These are phyloP conservation scores for Athalia circularis DNA, from an alignment of 2,888 invertebrate genomes.

Conservation along the genomic window DNA sequence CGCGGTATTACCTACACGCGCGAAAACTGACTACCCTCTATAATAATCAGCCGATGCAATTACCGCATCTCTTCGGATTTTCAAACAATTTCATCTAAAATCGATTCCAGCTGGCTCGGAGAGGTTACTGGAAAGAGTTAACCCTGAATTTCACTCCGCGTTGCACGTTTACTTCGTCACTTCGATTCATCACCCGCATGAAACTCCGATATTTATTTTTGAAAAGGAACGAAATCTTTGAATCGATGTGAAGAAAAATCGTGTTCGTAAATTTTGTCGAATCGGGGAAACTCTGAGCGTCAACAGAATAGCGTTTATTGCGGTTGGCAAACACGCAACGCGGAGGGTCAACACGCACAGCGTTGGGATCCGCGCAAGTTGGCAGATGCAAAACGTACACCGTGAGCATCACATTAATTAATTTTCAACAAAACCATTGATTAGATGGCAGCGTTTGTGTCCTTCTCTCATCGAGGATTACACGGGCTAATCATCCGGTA, in stretches of 20 bases:
- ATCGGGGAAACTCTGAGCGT: conserved; percentile 17
- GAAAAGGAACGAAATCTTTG: not conserved
- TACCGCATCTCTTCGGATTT: too few species aligned
- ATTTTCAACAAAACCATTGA: conserved; percentile 42
- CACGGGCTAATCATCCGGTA: conserved; percentile 21
- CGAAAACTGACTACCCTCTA: not conserved
- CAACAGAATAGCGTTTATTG: conserved; percentile 3
- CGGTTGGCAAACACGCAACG: conserved; percentile 24
- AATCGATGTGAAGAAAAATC: not conserved
- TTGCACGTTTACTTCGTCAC: too few species aligned
- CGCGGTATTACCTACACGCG: not conserved
- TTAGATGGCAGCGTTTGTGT: conserved; percentile 18
- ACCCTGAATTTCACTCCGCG: too few species aligned
- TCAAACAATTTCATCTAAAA: too few species aligned
- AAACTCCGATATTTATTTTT: not conserved
- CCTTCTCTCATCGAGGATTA: not conserved
- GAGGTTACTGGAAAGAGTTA: too few species aligned
- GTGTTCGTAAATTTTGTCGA: conserved; percentile 9
- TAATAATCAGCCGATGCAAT: too few species aligned
- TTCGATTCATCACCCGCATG: too few species aligned
- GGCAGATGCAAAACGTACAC: conserved; percentile 12
- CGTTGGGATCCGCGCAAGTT: conserved; percentile 28
- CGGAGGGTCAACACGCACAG: conserved; percentile 23
- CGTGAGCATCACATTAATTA: conserved; percentile 44
- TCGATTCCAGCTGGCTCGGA: too few species aligned